Evolutionary conservation across 92 coral and sea anemone genomes (phyloP).

Genomic region (Paramuricea clavata): DNA sequence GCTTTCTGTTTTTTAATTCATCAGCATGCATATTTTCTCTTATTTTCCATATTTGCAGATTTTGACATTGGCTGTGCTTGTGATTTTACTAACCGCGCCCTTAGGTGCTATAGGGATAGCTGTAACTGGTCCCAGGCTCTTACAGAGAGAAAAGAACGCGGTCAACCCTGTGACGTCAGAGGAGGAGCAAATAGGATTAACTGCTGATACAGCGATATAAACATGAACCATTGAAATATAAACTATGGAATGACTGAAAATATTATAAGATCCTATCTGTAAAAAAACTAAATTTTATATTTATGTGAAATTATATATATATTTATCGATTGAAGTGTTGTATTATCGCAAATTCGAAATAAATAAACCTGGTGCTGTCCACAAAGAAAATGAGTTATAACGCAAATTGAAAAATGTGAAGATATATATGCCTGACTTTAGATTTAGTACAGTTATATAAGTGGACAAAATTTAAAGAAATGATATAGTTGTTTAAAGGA

Average conservation of each 20-base stretch:
- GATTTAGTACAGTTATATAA: not conserved
- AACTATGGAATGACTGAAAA: not conserved
- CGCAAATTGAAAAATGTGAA: too few species aligned
- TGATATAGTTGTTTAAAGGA: not conserved
- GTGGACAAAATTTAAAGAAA: not conserved
- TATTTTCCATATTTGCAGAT: not conserved
- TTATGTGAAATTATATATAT: too few species aligned
- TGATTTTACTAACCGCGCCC: slow-evolving; percentile 37
- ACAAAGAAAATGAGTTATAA: too few species aligned
- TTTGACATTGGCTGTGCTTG: slow-evolving; percentile 37
- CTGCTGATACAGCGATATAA: slow-evolving; percentile 6
- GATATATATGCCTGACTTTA: too few species aligned
- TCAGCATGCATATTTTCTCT: not conserved
- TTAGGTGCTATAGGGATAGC: slow-evolving; percentile 34
- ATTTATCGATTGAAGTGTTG: not conserved
- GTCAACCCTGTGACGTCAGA: slow-evolving; percentile 19
- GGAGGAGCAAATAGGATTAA: not conserved
- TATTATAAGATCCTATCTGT: not conserved
- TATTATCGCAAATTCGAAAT: not conserved
- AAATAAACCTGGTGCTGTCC: not conserved
- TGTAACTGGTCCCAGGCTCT: slow-evolving; percentile 38
- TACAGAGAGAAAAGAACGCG: slow-evolving; percentile 8
- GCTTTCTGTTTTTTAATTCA: too few species aligned
- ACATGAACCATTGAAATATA: not conserved
- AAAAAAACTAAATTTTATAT: not conserved